Evolutionary conservation across 2,113 vertebrate species (phyloP), one percentile per base, ranked within the genome.

Genomic region (Mus spicilegus): DNA sequence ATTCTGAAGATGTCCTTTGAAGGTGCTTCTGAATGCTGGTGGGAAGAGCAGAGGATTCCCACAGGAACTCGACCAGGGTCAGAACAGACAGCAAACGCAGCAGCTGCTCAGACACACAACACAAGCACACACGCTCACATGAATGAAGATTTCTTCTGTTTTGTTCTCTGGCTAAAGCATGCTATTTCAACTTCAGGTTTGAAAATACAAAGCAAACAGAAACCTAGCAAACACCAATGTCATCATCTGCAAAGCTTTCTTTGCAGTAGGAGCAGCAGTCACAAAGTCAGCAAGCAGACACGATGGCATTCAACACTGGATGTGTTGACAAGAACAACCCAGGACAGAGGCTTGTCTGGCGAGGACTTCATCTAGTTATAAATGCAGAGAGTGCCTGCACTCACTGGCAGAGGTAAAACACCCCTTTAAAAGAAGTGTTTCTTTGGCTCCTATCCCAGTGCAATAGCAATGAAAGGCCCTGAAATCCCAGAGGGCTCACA

Each of bases 81-180:
- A 76, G 46, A 77, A n/a, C 30, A 4, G n/a, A 49, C 5, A 39
- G 49, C 39, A 78, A 39, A 87, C 7, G 28, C 0, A 61, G 81
- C 36, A 11, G 63, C 30, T 81, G 39, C 36, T 11, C 26, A 65
- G 51, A 3, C 51, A 69, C 11, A n/a, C 28, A 56, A 39, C 0
- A 9, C 20, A n/a, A 54, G 12, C 54, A 54, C 54, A 13, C 75
- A 82, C 61, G 19, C 42, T 17, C 54, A 82, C 42, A 46, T 28
- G 42, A 42, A 9, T 30, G 10, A 49, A 67, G 4, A 58, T 58
- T n/a, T 69, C 36, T 46, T 84, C 67, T 49, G 77, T 14, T 75
- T 75, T 82, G 56, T 86, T n/a, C 72, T 61, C 63, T 65, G 93
- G 88, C 42, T 65, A 85, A 97, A 26, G 77, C 54, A 92, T 9